Base-by-base conservation (phyloP, 2,113 vertebrate species). In the Tragelaphus imberbis region DNA sequence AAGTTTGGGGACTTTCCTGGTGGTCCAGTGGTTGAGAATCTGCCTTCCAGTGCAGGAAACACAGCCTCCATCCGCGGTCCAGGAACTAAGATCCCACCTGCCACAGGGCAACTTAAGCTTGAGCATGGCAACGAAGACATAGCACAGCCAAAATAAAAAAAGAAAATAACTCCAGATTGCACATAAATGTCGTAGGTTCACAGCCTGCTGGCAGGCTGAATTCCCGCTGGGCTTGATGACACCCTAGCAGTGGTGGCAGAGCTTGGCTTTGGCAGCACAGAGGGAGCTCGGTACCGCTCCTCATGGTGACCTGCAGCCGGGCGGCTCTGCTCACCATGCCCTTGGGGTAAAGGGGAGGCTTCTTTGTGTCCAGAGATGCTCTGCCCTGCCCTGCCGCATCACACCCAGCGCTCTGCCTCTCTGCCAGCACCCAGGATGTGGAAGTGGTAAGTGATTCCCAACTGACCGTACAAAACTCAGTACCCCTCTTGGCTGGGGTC, bases 321-420 rank as follows among this genome's bases (percentile, higher is more conserved):
- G 58, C 4, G 13, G 28, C 58, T 47, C 16, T 1, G 44, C 8
- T 53, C 19, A 47, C 11, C 27, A 4, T 33, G 17, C 17, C 25
- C 5, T 1, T 0, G 15, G 30, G 19, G 16, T 25, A 6, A 2
- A 13, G 12, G 56, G 51, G 19, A 6, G 2, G 28, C 49, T 36
- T 30, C 8, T 58, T 2, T 51, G 49, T 21, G 51, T 55, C 51
- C 49, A 33, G 6, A 55, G 71, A 47, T 19, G 71, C 13, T n/a
- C 27, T 58, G 40, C 53, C 0, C 1, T 6, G 21, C 7, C 82
- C n/a, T 0, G 0, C n/a, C 2, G 0, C 28, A 6, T 1, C 0
- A 16, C 2, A 5, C 21, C 27, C 36, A 25, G 23, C 0, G 2
- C 49, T 8, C n/a, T 14, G 55, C 84, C 10, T 7, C 75, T 23